Base-by-base conservation (phyloP, 2,888 invertebrate species). In the Odontocerum albicorne region DNA sequence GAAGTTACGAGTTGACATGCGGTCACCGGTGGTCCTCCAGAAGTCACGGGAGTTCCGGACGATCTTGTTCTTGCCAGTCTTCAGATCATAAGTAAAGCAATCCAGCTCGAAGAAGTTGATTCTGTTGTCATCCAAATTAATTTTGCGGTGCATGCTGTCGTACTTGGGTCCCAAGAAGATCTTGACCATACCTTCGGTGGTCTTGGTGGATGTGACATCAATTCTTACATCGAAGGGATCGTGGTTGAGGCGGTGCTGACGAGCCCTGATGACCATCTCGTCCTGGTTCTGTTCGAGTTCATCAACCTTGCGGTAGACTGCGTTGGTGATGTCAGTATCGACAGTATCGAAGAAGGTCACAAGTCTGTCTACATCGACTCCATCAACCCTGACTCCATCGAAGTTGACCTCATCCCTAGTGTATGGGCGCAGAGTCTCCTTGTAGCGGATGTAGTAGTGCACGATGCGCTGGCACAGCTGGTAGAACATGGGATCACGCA, bases 401-500 rank as follows among this genome's bases (percentile, higher is more conserved):
- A 81, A 86, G 60, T 71, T 66, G 8, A 86, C 72, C 62, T 87
- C 83, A 17, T 83, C 78, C 51, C 73, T 73, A 7, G 77, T 82
- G 73, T 89, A 88, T n/a, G 75, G 71, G n/a, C 79, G 75, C 39
- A 85, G 70, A 61, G 77, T 77, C 58, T 70, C 66, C 66, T 85
- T 85, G 75, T 83, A 87, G 40, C 82, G 75, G 61, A 75, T 69
- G 66, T 83, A 78, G 38, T 77, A 73, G 54, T 79, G 69, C 40
- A 79, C 65, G 59, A 87, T 73, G 55, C 82, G 81, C 69, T 86
- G 83, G 67, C 83, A 84, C 55, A 88, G 71, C 62, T 81, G 80
- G 69, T 85, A 90, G 79, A 87, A 88, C 39, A 85, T 77, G 16
- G 89, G 89, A 67, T 90, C 89, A 60, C 88, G 84, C 61, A 86